A percentile compares a stretch with the other conserved stretches of the same genome.
These are phyloP conservation scores for Ostrea denselamellosa DNA, from an alignment of 1,140 invertebrate species.

Conservation along the genomic window DNA sequence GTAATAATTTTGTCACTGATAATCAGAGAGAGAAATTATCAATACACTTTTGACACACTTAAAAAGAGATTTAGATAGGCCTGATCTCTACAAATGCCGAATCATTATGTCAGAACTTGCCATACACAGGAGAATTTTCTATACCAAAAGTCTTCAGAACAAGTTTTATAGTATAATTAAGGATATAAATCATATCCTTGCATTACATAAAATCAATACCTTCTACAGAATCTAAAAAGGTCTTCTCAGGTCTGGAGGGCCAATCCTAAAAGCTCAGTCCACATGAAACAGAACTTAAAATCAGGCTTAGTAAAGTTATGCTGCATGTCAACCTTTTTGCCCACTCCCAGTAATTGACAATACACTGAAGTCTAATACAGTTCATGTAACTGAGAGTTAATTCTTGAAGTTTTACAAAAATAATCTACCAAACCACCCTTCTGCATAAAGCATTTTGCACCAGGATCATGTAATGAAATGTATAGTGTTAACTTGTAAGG, in stretches of 20 bases:
- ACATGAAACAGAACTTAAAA: neutral
- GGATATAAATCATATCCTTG: conserved; percentile 32
- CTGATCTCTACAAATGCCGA: neutral
- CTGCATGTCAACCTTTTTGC: no score
- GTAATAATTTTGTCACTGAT: neutral
- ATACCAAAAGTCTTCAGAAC: neutral
- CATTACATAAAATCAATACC: conserved; percentile 30
- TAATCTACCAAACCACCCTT: no score
- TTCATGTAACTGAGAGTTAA: no score
- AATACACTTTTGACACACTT: neutral
- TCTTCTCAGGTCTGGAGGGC: neutral
- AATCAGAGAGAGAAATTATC: neutral
- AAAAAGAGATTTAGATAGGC: neutral
- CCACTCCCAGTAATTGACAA: no score
- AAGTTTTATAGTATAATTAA: conserved; percentile 28
- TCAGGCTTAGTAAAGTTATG: no score
- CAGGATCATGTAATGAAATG: no score
- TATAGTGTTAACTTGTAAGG: no score
- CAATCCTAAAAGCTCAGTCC: neutral
- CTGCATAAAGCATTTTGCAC: no score
- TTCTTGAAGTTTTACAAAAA: no score
- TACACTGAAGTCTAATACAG: no score
- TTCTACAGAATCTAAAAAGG: neutral
- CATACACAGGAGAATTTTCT: neutral
- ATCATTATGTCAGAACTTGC: neutral